phyloP scores from a whole-genome alignment of 92 coral and sea anemone genomes.

The Zoanthus gigantus region DNA sequence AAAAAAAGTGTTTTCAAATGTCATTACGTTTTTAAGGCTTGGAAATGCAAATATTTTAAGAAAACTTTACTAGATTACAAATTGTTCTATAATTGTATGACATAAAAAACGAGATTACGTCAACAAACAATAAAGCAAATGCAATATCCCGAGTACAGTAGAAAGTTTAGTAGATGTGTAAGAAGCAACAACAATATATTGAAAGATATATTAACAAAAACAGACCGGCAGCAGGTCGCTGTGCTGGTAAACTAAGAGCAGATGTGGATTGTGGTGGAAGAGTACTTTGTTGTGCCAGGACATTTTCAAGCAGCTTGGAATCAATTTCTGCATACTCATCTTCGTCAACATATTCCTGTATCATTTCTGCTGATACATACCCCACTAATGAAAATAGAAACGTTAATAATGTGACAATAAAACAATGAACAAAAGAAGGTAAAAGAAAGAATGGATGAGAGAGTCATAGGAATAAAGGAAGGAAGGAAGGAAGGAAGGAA shows the following conservation, averaged over 20 bases:
- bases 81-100: too few species aligned
- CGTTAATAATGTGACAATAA: background rate
- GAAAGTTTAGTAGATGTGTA: too few species aligned
- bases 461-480: background rate
- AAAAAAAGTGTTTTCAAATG: too few species aligned
- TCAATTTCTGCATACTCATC: constrained; percentile 47
- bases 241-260: constrained; percentile 7
- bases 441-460: background rate
- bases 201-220: background rate
- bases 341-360: constrained; percentile 18
- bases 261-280: constrained; percentile 11
- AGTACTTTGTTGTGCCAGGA: constrained; percentile 18
- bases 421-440: background rate
- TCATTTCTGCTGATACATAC: constrained; percentile 24
- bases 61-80: too few species aligned
- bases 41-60: too few species aligned
- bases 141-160: too few species aligned
- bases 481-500: background rate
- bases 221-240: constrained; percentile 5
- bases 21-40: too few species aligned
- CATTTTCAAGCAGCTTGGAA: constrained; percentile 21
- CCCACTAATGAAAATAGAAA: constrained; percentile 4
- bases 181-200: too few species aligned
- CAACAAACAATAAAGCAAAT: too few species aligned
- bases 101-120: too few species aligned